A percentile compares a stretch with the other conserved stretches of the same genome.
phyloP scores from a whole-genome alignment of 2,797 vertebrate species.

The Crocodylus rhombifer region DNA sequence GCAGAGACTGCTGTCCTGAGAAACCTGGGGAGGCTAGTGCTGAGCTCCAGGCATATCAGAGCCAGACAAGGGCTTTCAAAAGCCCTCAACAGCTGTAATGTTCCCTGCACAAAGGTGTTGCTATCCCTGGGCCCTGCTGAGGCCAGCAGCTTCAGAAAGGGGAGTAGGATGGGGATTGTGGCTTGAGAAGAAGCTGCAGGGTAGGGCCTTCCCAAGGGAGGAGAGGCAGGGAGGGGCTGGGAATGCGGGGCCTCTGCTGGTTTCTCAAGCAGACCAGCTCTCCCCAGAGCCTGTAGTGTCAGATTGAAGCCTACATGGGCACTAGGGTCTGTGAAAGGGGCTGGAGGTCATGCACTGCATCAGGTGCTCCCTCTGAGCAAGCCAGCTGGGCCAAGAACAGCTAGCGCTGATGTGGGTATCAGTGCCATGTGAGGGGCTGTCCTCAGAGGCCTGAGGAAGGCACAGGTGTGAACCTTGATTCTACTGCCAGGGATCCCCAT shows the following conservation, averaged over 20 bases:
- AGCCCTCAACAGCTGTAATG: background rate
- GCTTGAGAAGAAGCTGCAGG: background rate
- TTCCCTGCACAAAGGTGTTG: background rate
- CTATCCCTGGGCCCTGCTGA: background rate
- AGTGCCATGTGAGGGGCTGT: background rate
- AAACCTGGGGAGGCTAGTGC: background rate
- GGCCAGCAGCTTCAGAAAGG: background rate
- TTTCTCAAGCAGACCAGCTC: background rate
- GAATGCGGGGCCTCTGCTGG: background rate
- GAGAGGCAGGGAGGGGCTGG: background rate
- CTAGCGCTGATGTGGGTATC: background rate
- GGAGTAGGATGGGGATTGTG: background rate
- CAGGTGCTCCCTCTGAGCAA: no score
- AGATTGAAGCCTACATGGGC: no score
- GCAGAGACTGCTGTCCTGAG: background rate
- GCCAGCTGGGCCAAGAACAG: no score
- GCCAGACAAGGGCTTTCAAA: background rate
- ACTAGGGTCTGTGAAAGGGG: no score
- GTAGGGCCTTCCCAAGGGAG: background rate
- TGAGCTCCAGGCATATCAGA: background rate
- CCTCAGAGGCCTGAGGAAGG: background rate
- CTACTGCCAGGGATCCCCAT: background rate
- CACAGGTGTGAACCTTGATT: background rate
- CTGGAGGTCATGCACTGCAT: no score
- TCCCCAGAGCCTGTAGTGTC: background rate